Conservation (phyloP, 2,113 vertebrate species). For the Colistium nudipinnis region DNA sequence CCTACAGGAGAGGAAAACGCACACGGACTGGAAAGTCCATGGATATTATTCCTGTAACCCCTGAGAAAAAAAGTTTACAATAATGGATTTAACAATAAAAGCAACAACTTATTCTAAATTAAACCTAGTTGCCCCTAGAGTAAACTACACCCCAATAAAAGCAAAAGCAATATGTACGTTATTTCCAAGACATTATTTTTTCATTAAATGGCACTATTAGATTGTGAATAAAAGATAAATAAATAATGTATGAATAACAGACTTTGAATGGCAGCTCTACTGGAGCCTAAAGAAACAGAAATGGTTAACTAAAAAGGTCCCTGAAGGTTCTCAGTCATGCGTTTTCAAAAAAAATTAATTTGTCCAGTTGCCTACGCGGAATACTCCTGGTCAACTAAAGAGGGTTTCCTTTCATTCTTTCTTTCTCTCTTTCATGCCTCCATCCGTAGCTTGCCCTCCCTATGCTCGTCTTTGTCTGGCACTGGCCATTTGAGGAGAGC, state of each 20-base stretch:
- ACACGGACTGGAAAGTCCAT: no score
- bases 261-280: neutral
- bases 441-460: constrained; percentile 4
- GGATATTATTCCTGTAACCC: no score
- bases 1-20: no score
- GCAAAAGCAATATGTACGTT: neutral
- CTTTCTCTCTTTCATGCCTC: neutral
- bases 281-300: neutral
- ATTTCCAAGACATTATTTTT: neutral
- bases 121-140: neutral
- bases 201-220: neutral
- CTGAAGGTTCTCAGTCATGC: no score
- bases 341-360: no score
- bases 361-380: no score
- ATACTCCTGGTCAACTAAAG: no score
- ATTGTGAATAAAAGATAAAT: neutral
- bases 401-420: neutral
- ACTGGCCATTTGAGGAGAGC: constrained; percentile 89
- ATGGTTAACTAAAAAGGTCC: no score
- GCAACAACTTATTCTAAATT: neutral
- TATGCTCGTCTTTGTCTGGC: constrained; percentile 81
- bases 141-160: neutral
- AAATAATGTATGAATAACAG: neutral
- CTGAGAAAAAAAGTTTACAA: no score
- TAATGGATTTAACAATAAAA: no score